Conservation (phyloP, 2,113 vertebrate species). For the Synodontis membranacea region DNA sequence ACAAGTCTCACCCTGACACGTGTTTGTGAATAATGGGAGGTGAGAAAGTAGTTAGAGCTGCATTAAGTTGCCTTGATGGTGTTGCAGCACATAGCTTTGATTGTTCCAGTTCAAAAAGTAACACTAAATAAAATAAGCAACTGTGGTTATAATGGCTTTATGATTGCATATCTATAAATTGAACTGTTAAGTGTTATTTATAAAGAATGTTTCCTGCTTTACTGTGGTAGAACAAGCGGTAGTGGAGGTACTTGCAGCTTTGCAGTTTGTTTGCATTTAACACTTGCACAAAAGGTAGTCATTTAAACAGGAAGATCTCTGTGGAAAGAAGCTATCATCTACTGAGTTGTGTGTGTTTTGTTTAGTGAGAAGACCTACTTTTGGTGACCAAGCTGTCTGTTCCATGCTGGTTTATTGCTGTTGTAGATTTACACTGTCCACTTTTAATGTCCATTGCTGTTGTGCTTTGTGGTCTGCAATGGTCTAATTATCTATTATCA, state of each 20-base stretch:
- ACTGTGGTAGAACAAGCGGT: no score
- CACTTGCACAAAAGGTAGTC: not conserved
- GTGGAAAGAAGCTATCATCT: not conserved
- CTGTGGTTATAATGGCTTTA: not conserved
- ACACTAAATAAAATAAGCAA: not conserved
- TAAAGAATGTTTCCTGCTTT: conserved; percentile 1
- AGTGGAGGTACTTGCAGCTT: not conserved
- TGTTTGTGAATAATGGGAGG: conserved; percentile 17
- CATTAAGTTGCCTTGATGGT: not conserved
- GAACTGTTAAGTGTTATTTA: not conserved
- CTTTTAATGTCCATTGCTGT: conserved; percentile 2
- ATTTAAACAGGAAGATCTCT: not conserved
- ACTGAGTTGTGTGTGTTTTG: not conserved
- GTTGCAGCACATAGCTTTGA: not conserved
- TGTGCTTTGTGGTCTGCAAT: not conserved
- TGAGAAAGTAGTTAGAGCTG: conserved; percentile 16
- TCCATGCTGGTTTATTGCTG: conserved; percentile 30
- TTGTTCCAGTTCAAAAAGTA: not conserved
- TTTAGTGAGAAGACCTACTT: conserved; percentile 11
- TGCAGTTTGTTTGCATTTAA: not conserved
- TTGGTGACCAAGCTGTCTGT: not conserved
- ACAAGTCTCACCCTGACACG: conserved; percentile 6
- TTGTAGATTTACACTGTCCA: not conserved
- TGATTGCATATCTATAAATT: not conserved
- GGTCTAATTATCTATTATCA: not conserved